Evolutionary conservation across 2,113 vertebrate species (phyloP).

Genomic region (Rissa tridactyla): DNA sequence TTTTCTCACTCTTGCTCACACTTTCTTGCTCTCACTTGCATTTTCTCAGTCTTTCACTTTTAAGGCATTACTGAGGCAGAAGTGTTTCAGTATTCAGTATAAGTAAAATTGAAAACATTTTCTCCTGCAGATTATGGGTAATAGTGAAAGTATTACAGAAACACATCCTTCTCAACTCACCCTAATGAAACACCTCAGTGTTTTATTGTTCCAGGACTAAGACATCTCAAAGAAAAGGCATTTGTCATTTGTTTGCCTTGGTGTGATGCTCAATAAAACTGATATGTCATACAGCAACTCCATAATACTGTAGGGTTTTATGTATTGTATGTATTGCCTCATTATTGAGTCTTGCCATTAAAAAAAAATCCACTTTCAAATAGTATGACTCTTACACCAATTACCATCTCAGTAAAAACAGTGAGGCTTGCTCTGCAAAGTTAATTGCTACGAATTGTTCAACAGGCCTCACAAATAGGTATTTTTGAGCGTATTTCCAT

Average conservation of each 20-base stretch:
- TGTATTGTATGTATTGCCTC: neutral
- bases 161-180: neutral
- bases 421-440: neutral
- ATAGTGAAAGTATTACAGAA: neutral
- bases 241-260: neutral
- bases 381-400: neutral
- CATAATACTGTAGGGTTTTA: neutral
- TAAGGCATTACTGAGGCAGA: neutral
- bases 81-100: neutral
- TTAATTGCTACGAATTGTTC: constrained; percentile 33
- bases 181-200: neutral
- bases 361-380: neutral
- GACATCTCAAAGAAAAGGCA: neutral
- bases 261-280: neutral
- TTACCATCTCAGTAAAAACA: constrained; percentile 11
- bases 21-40: neutral
- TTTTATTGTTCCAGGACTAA: neutral
- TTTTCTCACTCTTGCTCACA: neutral
- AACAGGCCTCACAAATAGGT: constrained; percentile 15
- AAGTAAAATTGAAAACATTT: neutral
- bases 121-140: neutral
- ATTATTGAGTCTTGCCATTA: neutral
- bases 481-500: constrained; percentile 3
- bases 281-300: neutral
- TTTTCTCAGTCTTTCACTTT: neutral